Percentiles rank a stretch among this genome's conserved stretches.
Conservation (phyloP, 2,888 invertebrate genomes). For the Sclerodermus sp. region DNA sequence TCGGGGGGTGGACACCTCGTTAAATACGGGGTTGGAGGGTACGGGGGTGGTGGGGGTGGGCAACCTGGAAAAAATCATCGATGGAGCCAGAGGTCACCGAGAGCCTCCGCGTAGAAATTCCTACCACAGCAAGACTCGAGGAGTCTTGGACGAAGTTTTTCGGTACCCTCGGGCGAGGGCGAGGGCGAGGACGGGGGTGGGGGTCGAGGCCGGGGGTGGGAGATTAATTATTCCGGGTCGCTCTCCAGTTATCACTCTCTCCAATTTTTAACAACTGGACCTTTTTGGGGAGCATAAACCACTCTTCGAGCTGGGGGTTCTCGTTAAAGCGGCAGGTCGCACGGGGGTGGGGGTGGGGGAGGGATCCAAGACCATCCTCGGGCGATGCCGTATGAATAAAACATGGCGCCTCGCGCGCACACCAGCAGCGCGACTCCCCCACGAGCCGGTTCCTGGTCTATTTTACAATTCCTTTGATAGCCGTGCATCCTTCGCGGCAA, state of each 20-base stretch:
- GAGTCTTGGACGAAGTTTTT: too few species aligned
- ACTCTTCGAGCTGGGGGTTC: constrained; percentile 4
- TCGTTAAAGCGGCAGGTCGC: constrained; percentile 2
- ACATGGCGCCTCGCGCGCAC: constrained; percentile 23
- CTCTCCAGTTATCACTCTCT: too few species aligned
- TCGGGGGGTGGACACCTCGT: too few species aligned
- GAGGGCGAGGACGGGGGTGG: neutral
- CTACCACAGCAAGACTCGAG: too few species aligned
- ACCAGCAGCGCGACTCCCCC: constrained; percentile 1
- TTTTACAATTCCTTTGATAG: constrained; percentile 30
- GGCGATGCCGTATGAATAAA: constrained; percentile 24
- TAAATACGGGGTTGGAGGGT: too few species aligned
- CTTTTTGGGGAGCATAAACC: constrained; percentile 12
- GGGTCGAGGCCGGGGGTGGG: constrained; percentile 31
- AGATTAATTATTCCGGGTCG: too few species aligned
- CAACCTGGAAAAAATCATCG: too few species aligned
- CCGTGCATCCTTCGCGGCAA: neutral
- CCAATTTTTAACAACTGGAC: too few species aligned
- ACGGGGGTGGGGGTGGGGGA: neutral
- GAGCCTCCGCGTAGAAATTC: too few species aligned
- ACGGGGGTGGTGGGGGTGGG: too few species aligned
- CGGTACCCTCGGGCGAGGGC: too few species aligned
- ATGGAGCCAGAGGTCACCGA: too few species aligned
- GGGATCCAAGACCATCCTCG: neutral
- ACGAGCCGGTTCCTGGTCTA: constrained; percentile 23